Conservation (phyloP, 1,140 invertebrate genomes). For the Maconellicoccus hirsutus region DNA sequence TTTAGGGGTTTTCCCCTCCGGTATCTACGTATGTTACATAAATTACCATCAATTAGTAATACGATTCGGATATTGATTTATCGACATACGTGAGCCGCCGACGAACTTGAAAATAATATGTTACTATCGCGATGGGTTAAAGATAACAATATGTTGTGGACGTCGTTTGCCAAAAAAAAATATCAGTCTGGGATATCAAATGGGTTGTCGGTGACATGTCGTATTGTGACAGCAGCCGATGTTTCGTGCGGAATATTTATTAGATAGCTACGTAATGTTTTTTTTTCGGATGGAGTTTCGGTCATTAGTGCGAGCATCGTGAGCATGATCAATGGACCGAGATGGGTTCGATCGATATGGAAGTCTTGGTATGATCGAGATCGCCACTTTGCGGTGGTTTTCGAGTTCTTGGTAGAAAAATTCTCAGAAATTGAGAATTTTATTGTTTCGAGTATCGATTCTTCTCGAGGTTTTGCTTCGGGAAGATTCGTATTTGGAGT, state of each 20-base stretch:
- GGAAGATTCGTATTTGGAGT: no score
- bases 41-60: slow-evolving; percentile 9
- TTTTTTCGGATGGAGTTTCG: neutral
- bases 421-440: no score
- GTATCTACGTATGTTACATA: neutral
- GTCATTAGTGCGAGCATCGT: neutral
- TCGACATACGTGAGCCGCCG: neutral
- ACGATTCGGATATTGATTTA: neutral
- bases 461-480: no score
- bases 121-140: neutral
- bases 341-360: no score
- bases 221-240: neutral
- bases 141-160: neutral
- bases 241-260: neutral
- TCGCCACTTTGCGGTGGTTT: no score
- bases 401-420: no score
- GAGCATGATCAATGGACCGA: no score
- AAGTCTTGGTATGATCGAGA: no score
- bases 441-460: no score
- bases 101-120: slow-evolving; percentile 1
- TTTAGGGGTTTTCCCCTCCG: neutral
- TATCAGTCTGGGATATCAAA: neutral
- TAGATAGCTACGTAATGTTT: neutral
- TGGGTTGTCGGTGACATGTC: neutral
- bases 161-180: neutral